A percentile compares a stretch with the other conserved stretches of the same genome.
Conservation (phyloP, 2,797 vertebrate species). For the Orientallactaga sibirica region DNA sequence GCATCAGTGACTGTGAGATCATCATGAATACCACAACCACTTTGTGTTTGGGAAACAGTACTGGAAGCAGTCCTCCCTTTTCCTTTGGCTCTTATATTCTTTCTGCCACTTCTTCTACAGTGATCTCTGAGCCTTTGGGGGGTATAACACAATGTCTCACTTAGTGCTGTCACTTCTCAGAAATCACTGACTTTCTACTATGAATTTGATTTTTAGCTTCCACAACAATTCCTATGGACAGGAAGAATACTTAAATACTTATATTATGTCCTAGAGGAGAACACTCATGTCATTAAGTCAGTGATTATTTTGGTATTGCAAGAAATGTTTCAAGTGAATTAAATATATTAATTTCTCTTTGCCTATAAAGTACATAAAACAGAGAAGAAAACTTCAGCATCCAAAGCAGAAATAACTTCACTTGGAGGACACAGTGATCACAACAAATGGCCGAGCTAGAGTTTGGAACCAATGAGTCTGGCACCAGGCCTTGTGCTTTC, state of each 20-base stretch:
- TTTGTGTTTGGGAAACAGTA: too few relatives aligned
- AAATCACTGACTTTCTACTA: too few relatives aligned
- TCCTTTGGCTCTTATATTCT: too few relatives aligned
- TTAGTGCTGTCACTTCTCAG: too few relatives aligned
- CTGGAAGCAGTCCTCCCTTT: too few relatives aligned
- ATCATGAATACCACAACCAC: too few relatives aligned
- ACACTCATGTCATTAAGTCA: neutral
- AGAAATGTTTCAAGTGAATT: neutral
- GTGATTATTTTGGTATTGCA: neutral
- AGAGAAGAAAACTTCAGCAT: neutral
- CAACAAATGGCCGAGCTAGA: neutral
- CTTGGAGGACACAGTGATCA: neutral
- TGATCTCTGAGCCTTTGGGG: too few relatives aligned
- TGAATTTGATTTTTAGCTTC: too few relatives aligned
- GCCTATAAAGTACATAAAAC: neutral
- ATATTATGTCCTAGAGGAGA: neutral
- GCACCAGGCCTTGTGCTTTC: neutral
- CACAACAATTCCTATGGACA: too few relatives aligned
- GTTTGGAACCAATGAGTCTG: neutral
- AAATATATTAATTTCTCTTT: neutral
- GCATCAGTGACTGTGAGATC: too few relatives aligned
- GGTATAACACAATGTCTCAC: too few relatives aligned
- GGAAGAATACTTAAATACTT: neutral
- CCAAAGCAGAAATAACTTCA: neutral
- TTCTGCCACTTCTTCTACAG: too few relatives aligned